Evolutionary conservation across 1,140 invertebrate genomes (phyloP), one percentile per base, ranked within the genome.

Genomic region (Ceratina calcarata): DNA sequence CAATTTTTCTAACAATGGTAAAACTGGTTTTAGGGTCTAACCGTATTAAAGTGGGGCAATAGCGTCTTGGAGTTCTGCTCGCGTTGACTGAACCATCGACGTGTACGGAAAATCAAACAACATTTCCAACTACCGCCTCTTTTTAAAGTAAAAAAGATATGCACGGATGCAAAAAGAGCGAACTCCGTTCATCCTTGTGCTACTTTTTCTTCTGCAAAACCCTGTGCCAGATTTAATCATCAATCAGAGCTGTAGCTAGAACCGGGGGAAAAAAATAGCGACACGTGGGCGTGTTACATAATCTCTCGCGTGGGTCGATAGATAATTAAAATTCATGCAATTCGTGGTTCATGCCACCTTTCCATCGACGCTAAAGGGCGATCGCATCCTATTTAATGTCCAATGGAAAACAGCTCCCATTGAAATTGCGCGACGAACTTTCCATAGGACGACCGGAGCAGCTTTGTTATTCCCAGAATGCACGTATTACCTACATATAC

Each of bases 1-100:
- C 57, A 83, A 83, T 80, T 80, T 79, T 84, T 78, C 53, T 18
- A 64, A 73, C 53, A 73, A 74, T 75, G 12, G 51, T 20, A 73
- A 78, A 37, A 78, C 60, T 72, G 75, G 58, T 78, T 71, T 22
- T 24, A 10, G 20, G 32, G 61, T 55, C 53, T 49, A 65, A 73
- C 61, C 69, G 61, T 49, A 64, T 73, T 51, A 32, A 78, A 78
- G 16, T 27, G 58, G 69, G 18, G 45, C 61, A 71, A 62, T 24
- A 20, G 20, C n/a, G 67, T 71, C n/a, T n/a, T 45, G 37, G 37
- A 45, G 37, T 45, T 45, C 37, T 45, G 37, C 37, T 45, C 37
- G 37, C 10, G 66, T 68, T 27, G 18, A 55, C 15, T 10, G 27
- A 49, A 4, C 16, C 18, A 8, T 51, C 32, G 58, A 57, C 27